These are phyloP conservation scores for Hydrolagus colliei DNA, from an alignment of 2,797 vertebrate species.

Conservation along the genomic window DNA sequence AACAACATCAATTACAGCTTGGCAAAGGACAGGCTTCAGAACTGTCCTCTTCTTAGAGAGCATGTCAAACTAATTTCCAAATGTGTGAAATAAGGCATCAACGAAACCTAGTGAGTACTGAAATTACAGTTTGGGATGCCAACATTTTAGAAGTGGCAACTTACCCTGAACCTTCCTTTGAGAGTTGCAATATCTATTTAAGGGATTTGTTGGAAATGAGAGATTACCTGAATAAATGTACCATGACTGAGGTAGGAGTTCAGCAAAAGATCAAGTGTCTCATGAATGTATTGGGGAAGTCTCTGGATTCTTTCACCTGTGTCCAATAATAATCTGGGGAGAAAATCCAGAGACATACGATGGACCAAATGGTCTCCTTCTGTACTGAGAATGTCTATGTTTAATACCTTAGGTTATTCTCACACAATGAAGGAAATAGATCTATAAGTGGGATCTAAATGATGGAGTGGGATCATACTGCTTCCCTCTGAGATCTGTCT, in stretches of 20 bases:
- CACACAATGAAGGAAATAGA: not conserved
- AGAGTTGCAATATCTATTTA: too few relatives aligned
- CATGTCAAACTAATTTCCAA: not conserved
- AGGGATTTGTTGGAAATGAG: not conserved
- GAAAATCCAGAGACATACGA: not conserved
- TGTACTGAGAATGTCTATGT: too few relatives aligned
- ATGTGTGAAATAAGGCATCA: not conserved
- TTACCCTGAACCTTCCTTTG: not conserved
- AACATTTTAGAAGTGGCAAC: not conserved
- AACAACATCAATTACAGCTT: not conserved
- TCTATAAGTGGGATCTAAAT: not conserved
- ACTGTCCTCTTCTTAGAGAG: not conserved
- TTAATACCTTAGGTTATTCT: not conserved
- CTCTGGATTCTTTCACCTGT: not conserved
- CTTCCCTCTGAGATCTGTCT: not conserved
- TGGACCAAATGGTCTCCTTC: too few relatives aligned
- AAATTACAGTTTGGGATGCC: too few relatives aligned
- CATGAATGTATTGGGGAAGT: not conserved
- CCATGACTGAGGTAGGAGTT: not conserved
- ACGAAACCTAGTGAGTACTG: not conserved
- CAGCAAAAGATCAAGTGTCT: not conserved
- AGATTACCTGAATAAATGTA: not conserved
- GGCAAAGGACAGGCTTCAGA: not conserved
- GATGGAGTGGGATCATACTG: not conserved
- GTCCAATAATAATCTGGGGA: not conserved